A percentile compares a stretch with the other conserved stretches of the same genome.
Evolutionary conservation across 1,140 invertebrate genomes (phyloP).

Genomic region (Diorhabda elongata): DNA sequence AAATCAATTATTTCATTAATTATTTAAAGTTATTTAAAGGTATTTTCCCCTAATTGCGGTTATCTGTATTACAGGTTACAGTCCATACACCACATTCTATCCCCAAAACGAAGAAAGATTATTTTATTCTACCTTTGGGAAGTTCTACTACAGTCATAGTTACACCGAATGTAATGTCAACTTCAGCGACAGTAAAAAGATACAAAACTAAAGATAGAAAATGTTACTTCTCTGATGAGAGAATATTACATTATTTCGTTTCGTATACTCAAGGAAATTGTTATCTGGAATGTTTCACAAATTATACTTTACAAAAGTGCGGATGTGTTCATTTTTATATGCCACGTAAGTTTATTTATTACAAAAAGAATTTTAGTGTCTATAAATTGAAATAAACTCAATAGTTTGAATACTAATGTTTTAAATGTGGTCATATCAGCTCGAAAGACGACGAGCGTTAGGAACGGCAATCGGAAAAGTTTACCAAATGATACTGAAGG

Average conservation of each 20-base stretch:
- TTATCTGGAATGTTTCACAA: slow-evolving; percentile 44
- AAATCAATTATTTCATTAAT: too few relatives aligned
- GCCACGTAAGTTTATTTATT: slow-evolving; percentile 36
- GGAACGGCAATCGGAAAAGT: too few relatives aligned
- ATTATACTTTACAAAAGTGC: slow-evolving; percentile 41
- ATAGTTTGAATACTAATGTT: too few relatives aligned
- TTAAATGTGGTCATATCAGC: too few relatives aligned
- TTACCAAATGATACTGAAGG: too few relatives aligned
- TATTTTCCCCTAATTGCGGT: too few relatives aligned
- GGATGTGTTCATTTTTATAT: slow-evolving; percentile 42
- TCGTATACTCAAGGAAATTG: slow-evolving; percentile 46
- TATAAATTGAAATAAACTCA: too few relatives aligned
- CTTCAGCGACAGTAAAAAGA: slow-evolving; percentile 45
- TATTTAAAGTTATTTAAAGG: too few relatives aligned
- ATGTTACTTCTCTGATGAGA: slow-evolving; percentile 60
- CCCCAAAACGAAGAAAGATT: slow-evolving; percentile 51
- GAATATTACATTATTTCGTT: slow-evolving; percentile 48
- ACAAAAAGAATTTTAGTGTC: too few relatives aligned
- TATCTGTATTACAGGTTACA: slow-evolving; percentile 47
- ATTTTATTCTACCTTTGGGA: slow-evolving; percentile 50
- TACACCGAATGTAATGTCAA: slow-evolving; percentile 53
- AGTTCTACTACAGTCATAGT: slow-evolving; percentile 51
- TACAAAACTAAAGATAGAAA: slow-evolving; percentile 52
- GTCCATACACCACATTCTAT: slow-evolving; percentile 53
- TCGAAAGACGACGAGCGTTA: too few relatives aligned